Conservation (phyloP, 2,888 invertebrate species). For the Mesorhabditis belari region DNA sequence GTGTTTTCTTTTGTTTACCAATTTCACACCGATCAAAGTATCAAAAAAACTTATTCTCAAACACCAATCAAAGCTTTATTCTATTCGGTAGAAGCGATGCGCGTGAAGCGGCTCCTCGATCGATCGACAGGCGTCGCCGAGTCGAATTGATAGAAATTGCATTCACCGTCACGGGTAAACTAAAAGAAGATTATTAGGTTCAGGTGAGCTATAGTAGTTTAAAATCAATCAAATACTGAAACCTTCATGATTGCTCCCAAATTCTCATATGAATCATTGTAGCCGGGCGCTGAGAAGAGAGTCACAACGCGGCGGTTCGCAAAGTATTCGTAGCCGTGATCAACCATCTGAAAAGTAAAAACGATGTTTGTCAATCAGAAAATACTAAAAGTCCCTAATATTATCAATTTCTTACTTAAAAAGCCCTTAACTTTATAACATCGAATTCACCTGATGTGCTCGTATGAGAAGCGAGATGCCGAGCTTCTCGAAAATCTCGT, state of each 20-base stretch:
- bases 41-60: too few species aligned
- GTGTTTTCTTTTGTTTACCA: too few species aligned
- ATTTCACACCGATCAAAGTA: too few species aligned
- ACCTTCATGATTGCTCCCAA: conserved; percentile 14
- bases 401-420: not conserved
- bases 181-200: too few species aligned
- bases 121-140: not conserved
- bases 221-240: too few species aligned
- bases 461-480: conserved; percentile 12
- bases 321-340: conserved; percentile 10
- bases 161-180: not conserved
- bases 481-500: conserved; percentile 11
- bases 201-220: too few species aligned
- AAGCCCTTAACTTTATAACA: too few species aligned
- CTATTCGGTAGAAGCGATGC: too few species aligned
- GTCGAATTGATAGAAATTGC: not conserved
- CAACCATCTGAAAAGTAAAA: conserved; percentile 5
- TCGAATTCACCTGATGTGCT: conserved; percentile 20
- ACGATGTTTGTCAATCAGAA: not conserved
- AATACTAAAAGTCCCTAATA: not conserved
- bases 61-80: too few species aligned
- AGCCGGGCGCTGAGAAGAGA: conserved; percentile 17
- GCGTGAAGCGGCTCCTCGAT: too few species aligned
- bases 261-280: conserved; percentile 11
- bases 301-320: conserved; percentile 12